These are phyloP conservation scores for Eupristina koningsbergeri DNA, from an alignment of 1,140 invertebrate genomes.

Conservation along the genomic window DNA sequence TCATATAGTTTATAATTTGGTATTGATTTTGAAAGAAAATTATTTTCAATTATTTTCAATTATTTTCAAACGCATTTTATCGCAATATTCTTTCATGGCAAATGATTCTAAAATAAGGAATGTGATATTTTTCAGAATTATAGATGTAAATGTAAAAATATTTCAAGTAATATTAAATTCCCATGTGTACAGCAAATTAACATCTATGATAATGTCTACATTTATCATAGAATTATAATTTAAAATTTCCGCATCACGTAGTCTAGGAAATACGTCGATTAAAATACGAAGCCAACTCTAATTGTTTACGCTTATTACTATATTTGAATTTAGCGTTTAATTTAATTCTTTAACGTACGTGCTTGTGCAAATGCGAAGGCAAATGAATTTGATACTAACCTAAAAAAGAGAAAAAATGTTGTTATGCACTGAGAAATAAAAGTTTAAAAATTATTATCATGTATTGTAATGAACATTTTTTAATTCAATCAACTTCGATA, in stretches of 20 bases:
- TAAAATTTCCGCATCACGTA: not conserved
- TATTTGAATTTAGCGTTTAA: not conserved
- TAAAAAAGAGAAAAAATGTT: not conserved
- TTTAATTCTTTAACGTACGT: not conserved
- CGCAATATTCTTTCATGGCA: too few relatives aligned
- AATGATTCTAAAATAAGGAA: too few relatives aligned
- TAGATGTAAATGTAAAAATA: too few relatives aligned
- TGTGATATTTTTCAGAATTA: too few relatives aligned
- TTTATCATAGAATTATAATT: not conserved
- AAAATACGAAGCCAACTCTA: not conserved
- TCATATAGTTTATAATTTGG: too few relatives aligned
- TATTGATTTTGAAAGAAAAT: too few relatives aligned
- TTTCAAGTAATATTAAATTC: not conserved
- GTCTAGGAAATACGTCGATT: not conserved
- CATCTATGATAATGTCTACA: not conserved
- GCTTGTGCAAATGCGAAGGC: not conserved
- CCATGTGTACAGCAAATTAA: not conserved
- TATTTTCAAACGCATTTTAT: too few relatives aligned
- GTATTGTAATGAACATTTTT: not conserved
- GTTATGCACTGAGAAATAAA: not conserved
- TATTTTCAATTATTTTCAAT: too few relatives aligned
- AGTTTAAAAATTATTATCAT: not conserved
- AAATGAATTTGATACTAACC: slow-evolving; percentile 1
- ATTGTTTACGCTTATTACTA: not conserved
- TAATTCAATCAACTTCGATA: not conserved